These are phyloP conservation scores for Musca vetustissima DNA, from an alignment of 1,140 invertebrate genomes.

Conservation along the genomic window DNA sequence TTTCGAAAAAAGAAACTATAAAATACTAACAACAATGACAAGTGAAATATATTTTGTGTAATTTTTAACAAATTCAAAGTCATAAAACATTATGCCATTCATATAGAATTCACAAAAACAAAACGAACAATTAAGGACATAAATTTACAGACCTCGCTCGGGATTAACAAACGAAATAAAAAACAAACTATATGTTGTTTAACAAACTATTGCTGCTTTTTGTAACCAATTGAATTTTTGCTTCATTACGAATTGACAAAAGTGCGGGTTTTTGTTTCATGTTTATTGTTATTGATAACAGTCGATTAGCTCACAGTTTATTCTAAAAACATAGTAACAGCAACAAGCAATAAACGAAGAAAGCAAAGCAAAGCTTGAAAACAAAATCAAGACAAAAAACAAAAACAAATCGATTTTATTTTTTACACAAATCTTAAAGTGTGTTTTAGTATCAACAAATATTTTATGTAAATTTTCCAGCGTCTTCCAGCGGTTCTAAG, in stretches of 20 bases:
- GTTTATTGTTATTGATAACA: constrained; percentile 8
- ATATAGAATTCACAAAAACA: not conserved
- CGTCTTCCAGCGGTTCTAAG: constrained; percentile 87
- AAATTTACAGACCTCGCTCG: too few species aligned
- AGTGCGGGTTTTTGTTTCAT: constrained; percentile 3
- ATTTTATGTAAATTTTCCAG: constrained; percentile 67
- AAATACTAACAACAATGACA: constrained; percentile 1
- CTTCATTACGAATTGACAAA: constrained; percentile 7
- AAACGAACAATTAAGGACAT: not conserved
- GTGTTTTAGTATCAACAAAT: constrained; percentile 57
- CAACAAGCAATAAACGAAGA: too few species aligned
- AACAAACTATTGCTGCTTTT: not conserved
- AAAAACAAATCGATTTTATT: not conserved
- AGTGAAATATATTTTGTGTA: not conserved
- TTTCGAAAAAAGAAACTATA: too few species aligned
- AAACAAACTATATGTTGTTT: not conserved
- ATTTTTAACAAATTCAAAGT: not conserved
- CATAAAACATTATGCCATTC: not conserved
- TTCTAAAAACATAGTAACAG: too few species aligned
- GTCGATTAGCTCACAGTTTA: not conserved
- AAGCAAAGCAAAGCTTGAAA: not conserved
- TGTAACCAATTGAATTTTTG: constrained; percentile 9
- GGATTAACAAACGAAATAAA: too few species aligned
- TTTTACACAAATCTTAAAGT: constrained; percentile 50
- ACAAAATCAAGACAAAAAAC: constrained; percentile 31